These are phyloP conservation scores for Astatotilapia flaviijosephi DNA, from an alignment of 2,113 vertebrate genomes.

Conservation along the genomic window DNA sequence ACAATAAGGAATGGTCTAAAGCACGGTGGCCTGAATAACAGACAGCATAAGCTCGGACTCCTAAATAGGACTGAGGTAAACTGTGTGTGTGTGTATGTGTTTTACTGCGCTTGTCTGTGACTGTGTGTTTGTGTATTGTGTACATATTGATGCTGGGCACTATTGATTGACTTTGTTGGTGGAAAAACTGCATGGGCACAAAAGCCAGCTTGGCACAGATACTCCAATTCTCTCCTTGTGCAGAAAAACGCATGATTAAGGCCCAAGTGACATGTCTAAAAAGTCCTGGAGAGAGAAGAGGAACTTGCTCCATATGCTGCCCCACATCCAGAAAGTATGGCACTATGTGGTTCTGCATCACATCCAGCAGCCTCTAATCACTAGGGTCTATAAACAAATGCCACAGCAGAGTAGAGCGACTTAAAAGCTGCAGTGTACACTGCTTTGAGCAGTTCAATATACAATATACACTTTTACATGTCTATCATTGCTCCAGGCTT, in stretches of 20 bases:
- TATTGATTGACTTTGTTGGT: constrained; percentile 51
- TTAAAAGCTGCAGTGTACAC: background rate
- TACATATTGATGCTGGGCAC: constrained; percentile 19
- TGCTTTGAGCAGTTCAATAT: background rate
- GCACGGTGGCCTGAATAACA: constrained; percentile 31
- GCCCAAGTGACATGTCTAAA: constrained; percentile 62
- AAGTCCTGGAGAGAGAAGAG: constrained; percentile 41
- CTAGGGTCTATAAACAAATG: constrained; percentile 4
- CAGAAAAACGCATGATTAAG: constrained; percentile 63
- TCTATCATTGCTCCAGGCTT: constrained; percentile 50
- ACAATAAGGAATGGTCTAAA: constrained; percentile 44
- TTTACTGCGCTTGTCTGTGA: background rate
- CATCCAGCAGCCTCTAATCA: constrained; percentile 28
- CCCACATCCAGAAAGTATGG: constrained; percentile 38
- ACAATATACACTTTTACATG: constrained; percentile 56
- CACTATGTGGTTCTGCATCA: constrained; percentile 26
- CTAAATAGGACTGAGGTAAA: constrained; percentile 12
- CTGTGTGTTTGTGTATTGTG: constrained; percentile 3
- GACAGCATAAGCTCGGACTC: constrained; percentile 5
- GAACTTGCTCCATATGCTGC: constrained; percentile 60
- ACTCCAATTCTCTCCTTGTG: constrained; percentile 55
- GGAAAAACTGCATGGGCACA: constrained; percentile 40
- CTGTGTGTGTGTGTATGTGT: background rate
- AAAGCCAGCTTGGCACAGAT: constrained; percentile 44
- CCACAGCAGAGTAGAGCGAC: background rate